Percentiles rank a stretch among this genome's conserved stretches.
These are phyloP conservation scores for Pantelozetes paolii DNA, from an alignment of 2,888 invertebrate species.

Conservation along the genomic window DNA sequence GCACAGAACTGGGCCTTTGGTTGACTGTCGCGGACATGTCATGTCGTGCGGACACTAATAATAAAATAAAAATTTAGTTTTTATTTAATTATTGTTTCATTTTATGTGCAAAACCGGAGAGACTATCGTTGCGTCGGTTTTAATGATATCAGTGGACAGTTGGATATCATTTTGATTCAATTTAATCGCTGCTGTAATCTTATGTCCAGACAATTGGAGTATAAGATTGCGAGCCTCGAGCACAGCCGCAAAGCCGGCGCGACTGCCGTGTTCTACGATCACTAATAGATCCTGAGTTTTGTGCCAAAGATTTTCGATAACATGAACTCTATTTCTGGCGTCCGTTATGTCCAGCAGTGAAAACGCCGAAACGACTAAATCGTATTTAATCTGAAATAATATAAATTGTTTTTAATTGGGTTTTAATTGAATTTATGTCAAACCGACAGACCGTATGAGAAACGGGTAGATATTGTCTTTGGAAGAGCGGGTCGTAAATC, in stretches of 20 bases:
- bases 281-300: conserved; percentile 76
- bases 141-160: neutral
- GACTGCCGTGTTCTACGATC: conserved; percentile 76
- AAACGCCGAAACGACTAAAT: conserved; percentile 74
- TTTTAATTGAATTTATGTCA: neutral
- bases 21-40: conserved; percentile 68
- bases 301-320: conserved; percentile 73
- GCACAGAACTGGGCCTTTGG: conserved; percentile 64
- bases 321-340: conserved; percentile 63
- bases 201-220: conserved; percentile 56
- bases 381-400: conserved; percentile 61
- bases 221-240: conserved; percentile 80
- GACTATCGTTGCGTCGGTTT: neutral
- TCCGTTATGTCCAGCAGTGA: conserved; percentile 73
- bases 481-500: conserved; percentile 63
- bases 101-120: neutral
- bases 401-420: too few relatives aligned
- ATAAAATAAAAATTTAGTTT: neutral
- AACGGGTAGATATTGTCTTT: conserved; percentile 76
- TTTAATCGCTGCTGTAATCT: conserved; percentile 32
- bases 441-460: conserved; percentile 54
- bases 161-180: neutral
- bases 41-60: conserved; percentile 71
- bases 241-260: conserved; percentile 72
- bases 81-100: neutral